These are phyloP conservation scores for Parazoanthus atlanticus DNA, from an alignment of 92 coral and sea anemone species.

Conservation along the genomic window DNA sequence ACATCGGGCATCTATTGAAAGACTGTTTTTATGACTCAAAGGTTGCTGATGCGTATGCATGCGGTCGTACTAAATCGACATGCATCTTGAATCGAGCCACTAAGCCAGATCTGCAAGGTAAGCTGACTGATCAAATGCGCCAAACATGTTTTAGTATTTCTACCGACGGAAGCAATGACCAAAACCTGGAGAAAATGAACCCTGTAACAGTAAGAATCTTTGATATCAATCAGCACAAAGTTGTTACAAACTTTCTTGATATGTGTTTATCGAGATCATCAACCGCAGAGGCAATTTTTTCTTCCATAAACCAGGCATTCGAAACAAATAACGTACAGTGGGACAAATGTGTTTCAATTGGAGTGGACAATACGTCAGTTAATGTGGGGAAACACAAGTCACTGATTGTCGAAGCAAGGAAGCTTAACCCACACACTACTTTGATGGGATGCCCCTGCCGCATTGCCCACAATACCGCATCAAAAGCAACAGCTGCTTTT, in stretches of 20 bases:
- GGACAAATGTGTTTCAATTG: slow-evolving; percentile 51
- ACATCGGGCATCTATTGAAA: background rate
- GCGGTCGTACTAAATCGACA: no score
- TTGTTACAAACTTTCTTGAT: slow-evolving; percentile 30
- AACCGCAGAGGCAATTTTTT: slow-evolving; percentile 36
- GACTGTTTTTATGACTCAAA: background rate
- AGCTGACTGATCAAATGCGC: background rate
- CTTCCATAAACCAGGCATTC: slow-evolving; percentile 23
- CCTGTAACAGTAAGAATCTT: slow-evolving; percentile 53
- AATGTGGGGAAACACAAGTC: slow-evolving; percentile 52
- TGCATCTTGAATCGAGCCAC: background rate
- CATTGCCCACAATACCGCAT: slow-evolving; percentile 14
- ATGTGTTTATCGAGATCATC: slow-evolving; percentile 26
- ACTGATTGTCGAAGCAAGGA: slow-evolving; percentile 24
- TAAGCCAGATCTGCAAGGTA: slow-evolving; percentile 14
- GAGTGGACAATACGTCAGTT: slow-evolving; percentile 54
- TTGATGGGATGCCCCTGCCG: slow-evolving; percentile 56
- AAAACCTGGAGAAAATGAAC: slow-evolving; percentile 42
- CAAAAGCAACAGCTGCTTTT: slow-evolving; percentile 44
- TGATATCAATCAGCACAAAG: slow-evolving; percentile 40
- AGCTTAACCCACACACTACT: slow-evolving; percentile 1
- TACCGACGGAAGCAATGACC: slow-evolving; percentile 51
- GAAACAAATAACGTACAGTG: slow-evolving; percentile 21
- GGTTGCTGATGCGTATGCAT: no score
- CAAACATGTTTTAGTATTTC: background rate